Conservation (phyloP, 2,888 invertebrate genomes). For the Carpatolechia fugitivella region DNA sequence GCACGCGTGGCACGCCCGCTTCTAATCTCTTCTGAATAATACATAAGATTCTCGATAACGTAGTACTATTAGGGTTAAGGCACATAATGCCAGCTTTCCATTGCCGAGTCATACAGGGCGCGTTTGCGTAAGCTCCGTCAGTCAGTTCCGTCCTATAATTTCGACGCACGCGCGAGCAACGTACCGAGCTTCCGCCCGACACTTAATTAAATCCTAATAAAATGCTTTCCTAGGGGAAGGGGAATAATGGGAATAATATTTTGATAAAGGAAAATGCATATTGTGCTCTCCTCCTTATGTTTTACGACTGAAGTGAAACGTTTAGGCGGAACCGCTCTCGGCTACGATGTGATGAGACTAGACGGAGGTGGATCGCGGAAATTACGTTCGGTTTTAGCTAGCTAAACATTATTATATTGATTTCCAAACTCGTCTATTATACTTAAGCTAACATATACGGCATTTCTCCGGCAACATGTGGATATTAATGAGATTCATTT, state of each 20-base stretch:
- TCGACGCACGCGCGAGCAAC: conserved; percentile 50
- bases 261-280: conserved; percentile 32
- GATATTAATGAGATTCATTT: conserved; percentile 18
- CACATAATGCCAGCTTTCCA: conserved; percentile 66
- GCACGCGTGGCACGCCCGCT: conserved; percentile 48
- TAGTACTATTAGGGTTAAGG: conserved; percentile 68
- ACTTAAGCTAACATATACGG: conserved; percentile 46
- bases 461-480: conserved; percentile 26
- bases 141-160: conserved; percentile 42
- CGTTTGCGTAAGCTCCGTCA: conserved; percentile 30
- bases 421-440: conserved; percentile 42
- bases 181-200: conserved; percentile 43
- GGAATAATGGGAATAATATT: conserved; percentile 35
- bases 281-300: conserved; percentile 25
- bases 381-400: conserved; percentile 45
- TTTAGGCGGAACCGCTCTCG: conserved; percentile 34
- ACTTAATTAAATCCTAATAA: conserved; percentile 72
- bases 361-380: conserved; percentile 43
- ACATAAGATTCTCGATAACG: conserved; percentile 73
- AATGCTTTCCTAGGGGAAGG: conserved; percentile 45
- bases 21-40: conserved; percentile 74
- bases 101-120: conserved; percentile 50
- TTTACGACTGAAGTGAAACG: conserved; percentile 22
- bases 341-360: conserved; percentile 32
- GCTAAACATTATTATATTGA: conserved; percentile 57